Conservation (phyloP, 2,888 invertebrate genomes). For the Acheta domesticus region DNA sequence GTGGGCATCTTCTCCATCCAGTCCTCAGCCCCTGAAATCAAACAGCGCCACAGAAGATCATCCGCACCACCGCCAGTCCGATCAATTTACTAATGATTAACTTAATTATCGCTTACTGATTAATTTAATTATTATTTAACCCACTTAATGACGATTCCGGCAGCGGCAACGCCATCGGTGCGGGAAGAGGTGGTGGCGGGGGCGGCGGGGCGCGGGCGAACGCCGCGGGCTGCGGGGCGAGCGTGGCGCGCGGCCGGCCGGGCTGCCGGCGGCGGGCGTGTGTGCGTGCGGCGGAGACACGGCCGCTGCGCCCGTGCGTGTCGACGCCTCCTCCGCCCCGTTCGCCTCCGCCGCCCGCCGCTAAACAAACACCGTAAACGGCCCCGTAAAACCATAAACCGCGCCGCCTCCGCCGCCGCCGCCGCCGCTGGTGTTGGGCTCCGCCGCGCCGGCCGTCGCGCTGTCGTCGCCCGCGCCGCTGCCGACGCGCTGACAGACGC, state of each 20-base stretch:
- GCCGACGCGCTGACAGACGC: neutral
- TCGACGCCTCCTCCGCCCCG: neutral
- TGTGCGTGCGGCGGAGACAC: constrained; percentile 9
- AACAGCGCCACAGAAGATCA: too few relatives aligned
- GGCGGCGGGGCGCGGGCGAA: neutral
- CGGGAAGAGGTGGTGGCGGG: neutral
- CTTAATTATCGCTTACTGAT: too few relatives aligned
- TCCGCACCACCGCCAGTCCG: too few relatives aligned
- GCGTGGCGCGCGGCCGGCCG: neutral
- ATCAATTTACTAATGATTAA: too few relatives aligned
- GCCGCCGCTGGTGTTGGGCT: neutral
- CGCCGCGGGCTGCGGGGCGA: neutral
- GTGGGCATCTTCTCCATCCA: too few relatives aligned
- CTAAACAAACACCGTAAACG: constrained; percentile 18
- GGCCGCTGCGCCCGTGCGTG: neutral
- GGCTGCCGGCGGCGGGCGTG: neutral
- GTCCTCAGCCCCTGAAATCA: too few relatives aligned
- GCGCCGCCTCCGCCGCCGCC: neutral
- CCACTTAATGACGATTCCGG: too few relatives aligned
- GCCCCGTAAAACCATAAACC: constrained; percentile 5
- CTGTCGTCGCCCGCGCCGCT: neutral
- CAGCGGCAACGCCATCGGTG: neutral
- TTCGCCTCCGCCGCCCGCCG: neutral
- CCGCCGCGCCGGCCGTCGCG: neutral
- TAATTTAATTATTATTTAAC: too few relatives aligned